phyloP scores from a whole-genome alignment of 2,888 invertebrate genomes.

The Agonopterix heracliana region DNA sequence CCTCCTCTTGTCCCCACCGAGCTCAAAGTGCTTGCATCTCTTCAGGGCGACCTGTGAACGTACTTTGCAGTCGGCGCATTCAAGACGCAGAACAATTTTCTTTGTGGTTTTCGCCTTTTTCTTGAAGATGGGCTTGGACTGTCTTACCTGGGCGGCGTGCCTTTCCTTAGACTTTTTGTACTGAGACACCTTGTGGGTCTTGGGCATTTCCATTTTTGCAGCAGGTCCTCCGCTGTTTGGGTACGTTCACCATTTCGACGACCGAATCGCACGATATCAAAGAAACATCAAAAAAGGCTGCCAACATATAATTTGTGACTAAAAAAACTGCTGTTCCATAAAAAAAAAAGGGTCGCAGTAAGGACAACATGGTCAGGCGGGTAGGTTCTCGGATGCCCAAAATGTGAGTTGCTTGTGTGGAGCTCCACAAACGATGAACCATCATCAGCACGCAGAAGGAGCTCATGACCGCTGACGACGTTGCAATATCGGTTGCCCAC shows the following conservation, averaged over 20 bases:
- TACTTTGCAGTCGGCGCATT: conserved; percentile 98
- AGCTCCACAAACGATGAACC: no score
- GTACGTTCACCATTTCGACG: conserved; percentile 92
- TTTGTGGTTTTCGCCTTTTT: conserved; percentile 99
- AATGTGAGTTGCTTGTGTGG: no score
- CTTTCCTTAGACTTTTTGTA: conserved; percentile 99
- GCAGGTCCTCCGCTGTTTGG: conserved; percentile 98
- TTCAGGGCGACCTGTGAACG: conserved; percentile 97
- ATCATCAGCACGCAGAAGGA: no score
- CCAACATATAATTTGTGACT: no score
- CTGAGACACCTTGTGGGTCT: conserved; percentile 99
- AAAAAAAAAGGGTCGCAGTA: no score
- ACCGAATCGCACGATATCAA: conserved; percentile 42
- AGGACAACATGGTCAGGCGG: no score
- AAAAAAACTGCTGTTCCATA: no score
- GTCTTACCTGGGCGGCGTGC: conserved; percentile 95
- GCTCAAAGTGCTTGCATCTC: conserved; percentile 99
- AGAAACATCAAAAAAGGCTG: conserved; percentile 50
- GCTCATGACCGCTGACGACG: no score
- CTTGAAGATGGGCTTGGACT: conserved; percentile 99
- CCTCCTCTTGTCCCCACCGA: conserved; percentile 99
- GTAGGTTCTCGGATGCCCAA: no score
- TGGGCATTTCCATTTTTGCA: conserved; percentile 99
- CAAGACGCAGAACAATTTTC: conserved; percentile 99
- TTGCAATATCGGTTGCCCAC: no score